Conservation (phyloP, 1,140 invertebrate genomes). For the Bemisia tabaci region DNA sequence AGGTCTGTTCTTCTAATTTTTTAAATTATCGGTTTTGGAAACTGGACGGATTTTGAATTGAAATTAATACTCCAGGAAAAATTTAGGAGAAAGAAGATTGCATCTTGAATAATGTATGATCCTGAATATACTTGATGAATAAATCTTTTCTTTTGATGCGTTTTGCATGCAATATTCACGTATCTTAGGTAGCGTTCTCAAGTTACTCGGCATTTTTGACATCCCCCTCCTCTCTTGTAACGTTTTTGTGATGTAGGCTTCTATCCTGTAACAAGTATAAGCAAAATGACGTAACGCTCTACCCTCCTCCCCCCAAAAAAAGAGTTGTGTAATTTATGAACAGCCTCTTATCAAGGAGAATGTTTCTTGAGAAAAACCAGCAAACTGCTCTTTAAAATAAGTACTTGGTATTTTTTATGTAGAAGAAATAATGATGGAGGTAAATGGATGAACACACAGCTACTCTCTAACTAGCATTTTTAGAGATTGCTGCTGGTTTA, state of each 20-base stretch:
- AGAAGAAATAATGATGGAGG: no score
- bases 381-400: no score
- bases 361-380: no score
- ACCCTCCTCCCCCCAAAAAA: neutral
- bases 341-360: neutral
- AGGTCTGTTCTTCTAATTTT: constrained; percentile 42
- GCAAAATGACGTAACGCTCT: no score
- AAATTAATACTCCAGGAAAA: neutral
- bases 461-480: no score
- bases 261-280: no score
- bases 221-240: neutral
- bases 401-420: no score
- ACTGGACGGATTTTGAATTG: constrained; percentile 2
- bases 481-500: no score
- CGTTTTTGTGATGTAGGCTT: no score
- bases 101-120: neutral
- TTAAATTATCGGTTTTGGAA: constrained; percentile 3
- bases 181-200: neutral
- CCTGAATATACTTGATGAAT: neutral
- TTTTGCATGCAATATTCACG: neutral
- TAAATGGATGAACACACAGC: no score
- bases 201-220: neutral
- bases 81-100: neutral
- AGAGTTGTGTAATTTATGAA: neutral
- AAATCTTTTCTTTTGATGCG: neutral